A percentile compares a stretch with the other conserved stretches of the same genome.
Evolutionary conservation across 2,113 vertebrate species (phyloP).

Genomic region (Eupsittula cactorum): DNA sequence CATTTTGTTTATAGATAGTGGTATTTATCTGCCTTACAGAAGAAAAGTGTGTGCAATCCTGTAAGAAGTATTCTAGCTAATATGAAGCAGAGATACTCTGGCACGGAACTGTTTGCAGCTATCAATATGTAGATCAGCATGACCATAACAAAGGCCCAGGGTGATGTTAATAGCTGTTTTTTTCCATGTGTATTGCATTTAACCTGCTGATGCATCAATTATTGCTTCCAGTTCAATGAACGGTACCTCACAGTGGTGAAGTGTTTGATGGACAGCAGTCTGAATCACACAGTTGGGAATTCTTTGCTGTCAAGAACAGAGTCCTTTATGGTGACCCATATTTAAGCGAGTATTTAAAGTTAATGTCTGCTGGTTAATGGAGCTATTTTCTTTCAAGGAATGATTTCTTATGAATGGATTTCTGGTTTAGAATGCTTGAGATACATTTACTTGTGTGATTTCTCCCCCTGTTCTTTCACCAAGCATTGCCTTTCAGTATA

Average conservation of each 20-base stretch:
- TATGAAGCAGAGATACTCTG: background rate
- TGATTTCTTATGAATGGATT: background rate
- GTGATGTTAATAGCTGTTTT: background rate
- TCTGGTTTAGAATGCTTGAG: background rate
- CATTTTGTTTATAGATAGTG: rapidly evolving
- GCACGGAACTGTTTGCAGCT: background rate
- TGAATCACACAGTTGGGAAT: background rate
- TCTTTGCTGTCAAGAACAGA: background rate
- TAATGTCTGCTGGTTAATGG: background rate
- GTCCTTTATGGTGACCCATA: background rate
- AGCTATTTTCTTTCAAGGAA: background rate
- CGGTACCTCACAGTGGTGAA: background rate
- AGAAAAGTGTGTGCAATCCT: background rate
- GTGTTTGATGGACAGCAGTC: background rate
- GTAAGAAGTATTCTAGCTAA: background rate
- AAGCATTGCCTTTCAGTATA: background rate
- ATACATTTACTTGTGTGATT: background rate
- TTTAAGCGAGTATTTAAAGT: background rate
- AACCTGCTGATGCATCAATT: background rate
- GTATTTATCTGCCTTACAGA: background rate
- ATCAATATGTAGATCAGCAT: background rate
- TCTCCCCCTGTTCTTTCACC: background rate
- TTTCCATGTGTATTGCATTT: background rate
- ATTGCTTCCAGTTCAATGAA: background rate
- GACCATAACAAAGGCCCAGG: background rate